Base-by-base conservation (phyloP, 2,113 vertebrate genomes). In the Okapia johnstoni region DNA sequence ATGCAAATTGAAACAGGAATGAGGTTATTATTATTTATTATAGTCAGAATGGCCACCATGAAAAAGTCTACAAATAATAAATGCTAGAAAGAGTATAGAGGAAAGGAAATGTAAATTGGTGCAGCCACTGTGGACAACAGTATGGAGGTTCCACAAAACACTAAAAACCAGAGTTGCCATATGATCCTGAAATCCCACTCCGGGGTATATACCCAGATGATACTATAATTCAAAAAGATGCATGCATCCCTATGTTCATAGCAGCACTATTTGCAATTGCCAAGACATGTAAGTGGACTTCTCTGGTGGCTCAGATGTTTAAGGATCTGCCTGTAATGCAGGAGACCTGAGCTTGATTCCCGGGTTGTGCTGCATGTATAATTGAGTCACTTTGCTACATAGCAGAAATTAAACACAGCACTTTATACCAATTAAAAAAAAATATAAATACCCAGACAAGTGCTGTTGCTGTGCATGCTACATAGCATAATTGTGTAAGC, bases 381-480 rank as follows among this genome's bases (percentile, higher is more conserved):
- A 80, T 19, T 80, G 77, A 33, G 48, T 52, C 48, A 80, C 28
- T 80, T 80, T 80, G 5, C 77, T 80, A 17, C 30, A 52, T 6
- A 80, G 30, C 48, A 80, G 77, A n/a, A 52, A 52, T 33, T 80
- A 80, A 46, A 80, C 30, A 52, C 30, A 80, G 48, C 30, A 52
- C 33, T 80, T n/a, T n/a, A n/a, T n/a, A n/a, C n/a, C 28, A 52
- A 19, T 21, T 12, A 6, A 52, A 80, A 48, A 66, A 48, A 48
- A 79, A 50, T 14, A 13, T 66, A 83, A 77, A 58, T 16, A 11
- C 86, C 25, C 25, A 50, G 76, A 16, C 46, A 52, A n/a, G n/a
- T n/a, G n/a, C n/a, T 36, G 9, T 6, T 4, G 26, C 54, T 1
- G 1, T n/a, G 52, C 26, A 0, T 3, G 3, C 15, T 19, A 0